Evolutionary conservation across 2,113 vertebrate species (phyloP).

Genomic region (Pelmatolapia mariae): DNA sequence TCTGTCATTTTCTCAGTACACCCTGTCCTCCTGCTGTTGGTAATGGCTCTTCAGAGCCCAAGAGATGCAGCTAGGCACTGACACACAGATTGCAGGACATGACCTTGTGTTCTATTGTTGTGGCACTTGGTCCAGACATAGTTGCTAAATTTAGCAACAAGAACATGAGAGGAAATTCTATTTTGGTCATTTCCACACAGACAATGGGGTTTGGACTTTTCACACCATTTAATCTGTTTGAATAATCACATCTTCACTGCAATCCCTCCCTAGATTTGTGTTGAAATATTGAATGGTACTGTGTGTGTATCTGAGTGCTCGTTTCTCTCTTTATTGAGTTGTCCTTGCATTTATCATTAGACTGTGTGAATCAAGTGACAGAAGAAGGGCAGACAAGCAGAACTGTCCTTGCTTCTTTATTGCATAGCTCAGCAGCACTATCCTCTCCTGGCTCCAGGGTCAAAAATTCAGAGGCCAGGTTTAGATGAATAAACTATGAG

Average conservation of each 20-base stretch:
- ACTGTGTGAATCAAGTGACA: neutral
- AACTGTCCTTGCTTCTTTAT: neutral
- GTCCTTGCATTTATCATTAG: conserved; percentile 1
- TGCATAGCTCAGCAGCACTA: neutral
- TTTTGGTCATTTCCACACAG: neutral
- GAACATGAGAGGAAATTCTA: neutral
- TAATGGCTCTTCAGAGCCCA: conserved; percentile 7
- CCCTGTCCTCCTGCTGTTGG: neutral
- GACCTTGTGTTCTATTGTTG: conserved; percentile 4
- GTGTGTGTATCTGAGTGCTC: neutral
- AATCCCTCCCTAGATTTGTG: neutral
- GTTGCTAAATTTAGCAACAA: neutral
- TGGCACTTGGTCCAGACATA: neutral
- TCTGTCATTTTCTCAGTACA: conserved; percentile 16
- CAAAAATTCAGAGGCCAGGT: neutral
- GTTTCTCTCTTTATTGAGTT: neutral
- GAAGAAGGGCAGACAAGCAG: neutral
- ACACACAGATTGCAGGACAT: neutral
- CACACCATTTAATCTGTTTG: neutral
- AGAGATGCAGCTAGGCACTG: neutral
- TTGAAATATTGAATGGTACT: neutral
- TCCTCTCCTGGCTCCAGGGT: neutral
- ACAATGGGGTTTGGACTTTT: neutral
- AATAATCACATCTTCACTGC: neutral
- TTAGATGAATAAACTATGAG: neutral